Percentiles rank a stretch among this genome's conserved stretches.
These are phyloP conservation scores for Leptodactylus fuscus DNA, from an alignment of 2,113 vertebrate genomes.

Conservation along the genomic window DNA sequence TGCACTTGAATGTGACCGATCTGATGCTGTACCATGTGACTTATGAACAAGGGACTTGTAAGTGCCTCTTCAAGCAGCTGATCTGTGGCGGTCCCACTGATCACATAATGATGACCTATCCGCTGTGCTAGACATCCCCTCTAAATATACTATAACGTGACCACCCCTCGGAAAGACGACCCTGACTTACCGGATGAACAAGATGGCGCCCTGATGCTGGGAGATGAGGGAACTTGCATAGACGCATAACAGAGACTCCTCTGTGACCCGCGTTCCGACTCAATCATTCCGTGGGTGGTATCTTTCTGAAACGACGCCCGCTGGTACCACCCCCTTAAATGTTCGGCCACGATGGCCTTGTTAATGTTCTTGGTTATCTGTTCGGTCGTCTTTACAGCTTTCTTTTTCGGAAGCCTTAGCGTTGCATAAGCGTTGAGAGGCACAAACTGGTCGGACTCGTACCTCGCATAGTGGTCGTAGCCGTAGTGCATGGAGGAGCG, in stretches of 20 bases:
- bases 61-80: too few relatives aligned
- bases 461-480: constrained; percentile 74
- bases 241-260: constrained; percentile 84
- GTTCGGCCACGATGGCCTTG: constrained; percentile 90
- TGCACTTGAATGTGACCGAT: too few relatives aligned
- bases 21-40: too few relatives aligned
- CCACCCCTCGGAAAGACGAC: not conserved
- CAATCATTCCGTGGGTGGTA: constrained; percentile 73
- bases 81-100: too few relatives aligned
- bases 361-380: constrained; percentile 86
- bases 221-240: constrained; percentile 79
- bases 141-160: too few relatives aligned
- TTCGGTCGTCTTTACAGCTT: constrained; percentile 76
- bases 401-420: constrained; percentile 83
- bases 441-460: constrained; percentile 77
- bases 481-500: constrained; percentile 75
- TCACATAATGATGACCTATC: too few relatives aligned
- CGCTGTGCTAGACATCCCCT: not conserved
- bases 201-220: constrained; percentile 77
- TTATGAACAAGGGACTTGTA: too few relatives aligned
- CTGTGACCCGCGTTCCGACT: constrained; percentile 85
- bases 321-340: constrained; percentile 94
- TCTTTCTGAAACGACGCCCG: constrained; percentile 85
- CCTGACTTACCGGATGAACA: constrained; percentile 80
- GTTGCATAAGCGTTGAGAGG: constrained; percentile 90